Evolutionary conservation across 2,888 invertebrate genomes (phyloP), one percentile per base, ranked within the genome.

Genomic region (Bruchidius siliquastri): DNA sequence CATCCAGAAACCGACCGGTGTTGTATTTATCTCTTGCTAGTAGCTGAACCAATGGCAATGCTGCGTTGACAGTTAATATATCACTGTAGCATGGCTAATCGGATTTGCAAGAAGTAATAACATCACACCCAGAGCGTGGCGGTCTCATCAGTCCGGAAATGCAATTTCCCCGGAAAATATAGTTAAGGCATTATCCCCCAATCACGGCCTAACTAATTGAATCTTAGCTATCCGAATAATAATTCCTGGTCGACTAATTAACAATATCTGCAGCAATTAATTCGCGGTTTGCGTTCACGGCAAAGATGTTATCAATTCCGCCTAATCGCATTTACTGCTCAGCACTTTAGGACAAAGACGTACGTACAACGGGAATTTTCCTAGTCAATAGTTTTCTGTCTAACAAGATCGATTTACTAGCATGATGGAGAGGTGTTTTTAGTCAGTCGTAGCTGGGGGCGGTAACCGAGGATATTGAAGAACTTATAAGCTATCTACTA

Each of bases 261-360:
- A 80, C 80, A 80, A 78, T 82, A 82, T 81, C 82, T 79, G 76
- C 77, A 76, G 76, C 82, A 81, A 82, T 83, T 83, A 82, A 82
- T 83, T 81, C 79, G 80, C 78, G 81, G 81, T 79, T 78, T 78
- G 79, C 77, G 81, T 81, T 80, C 81, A 81, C 82, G 79, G 77
- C 83, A 82, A 81, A 83, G 82, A 82, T 83, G 79, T 82, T 82
- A 83, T 83, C 82, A 80, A 80, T 80, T 79, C 81, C 76, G 78
- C 79, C 80, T 83, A 83, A 82, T 82, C 82, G 81, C 81, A 81
- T 81, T 82, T 49, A 18, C 8, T 13, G 49, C 49, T 49, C 49
- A 49, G 13, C 49, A 18, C 13, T 49, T 49, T 13, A 1, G 18
- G 0, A 8, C 49, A 49, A 49, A 49, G 49, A 49, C 49, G 49